Percentiles rank a stretch among this genome's conserved stretches.
Conservation (phyloP, 1,140 invertebrate genomes). For the Drosophila novamexicana region DNA sequence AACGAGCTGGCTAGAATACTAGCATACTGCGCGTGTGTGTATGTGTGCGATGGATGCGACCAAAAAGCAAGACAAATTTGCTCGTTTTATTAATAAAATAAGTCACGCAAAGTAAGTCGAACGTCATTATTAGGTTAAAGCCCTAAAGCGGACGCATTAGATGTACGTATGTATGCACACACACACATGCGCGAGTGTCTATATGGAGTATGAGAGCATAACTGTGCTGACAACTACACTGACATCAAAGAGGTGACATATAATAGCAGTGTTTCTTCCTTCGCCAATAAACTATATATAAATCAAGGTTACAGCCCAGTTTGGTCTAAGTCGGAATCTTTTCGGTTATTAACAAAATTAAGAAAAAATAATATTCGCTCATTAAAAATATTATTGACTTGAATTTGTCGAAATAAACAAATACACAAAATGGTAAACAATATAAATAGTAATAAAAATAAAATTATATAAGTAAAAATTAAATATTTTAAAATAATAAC, state of each 20-base stretch:
- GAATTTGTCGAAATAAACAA: no score
- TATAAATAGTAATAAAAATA: not conserved
- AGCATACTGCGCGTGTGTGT: constrained; percentile 9
- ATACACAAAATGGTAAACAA: not conserved
- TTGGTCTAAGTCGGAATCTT: no score
- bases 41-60: constrained; percentile 50
- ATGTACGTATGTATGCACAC: constrained; percentile 1
- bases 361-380: no score
- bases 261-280: no score
- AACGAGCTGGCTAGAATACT: constrained; percentile 2
- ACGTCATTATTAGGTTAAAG: constrained; percentile 83
- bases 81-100: constrained; percentile 83
- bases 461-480: no score
- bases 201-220: not conserved
- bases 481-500: not conserved
- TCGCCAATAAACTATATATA: no score
- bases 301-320: no score
- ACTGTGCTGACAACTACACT: constrained; percentile 24
- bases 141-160: constrained; percentile 79
- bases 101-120: constrained; percentile 83
- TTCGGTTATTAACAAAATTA: no score
- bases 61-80: constrained; percentile 82
- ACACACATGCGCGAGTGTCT: not conserved
- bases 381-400: no score
- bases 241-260: constrained; percentile 1